Base-by-base conservation (phyloP, 2,113 vertebrate species). In the Macquaria ambigua region DNA sequence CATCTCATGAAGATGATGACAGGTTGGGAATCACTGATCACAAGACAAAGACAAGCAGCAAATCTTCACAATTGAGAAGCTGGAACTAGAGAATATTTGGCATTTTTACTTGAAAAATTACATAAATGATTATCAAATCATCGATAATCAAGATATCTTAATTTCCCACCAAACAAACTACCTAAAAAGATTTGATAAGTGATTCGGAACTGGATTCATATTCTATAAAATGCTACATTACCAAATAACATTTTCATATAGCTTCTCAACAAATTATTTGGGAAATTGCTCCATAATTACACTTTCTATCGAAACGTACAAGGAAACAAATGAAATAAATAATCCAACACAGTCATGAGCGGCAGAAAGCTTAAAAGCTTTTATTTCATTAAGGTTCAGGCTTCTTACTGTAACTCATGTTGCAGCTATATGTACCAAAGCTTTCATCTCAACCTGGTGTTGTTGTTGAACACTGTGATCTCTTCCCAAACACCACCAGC, bases 381-480 rank as follows among this genome's bases (percentile, higher is more conserved):
- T 91, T 67, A 83, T 87, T 74, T 53, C 63, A 84, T 87, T 74
- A 81, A 18, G 16, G 16, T 58, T 50, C 10, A 9, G 76, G 25
- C 43, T 55, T 79, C 68, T 67, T 34, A 69, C 70, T 82, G 61
- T 46, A 77, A 50, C 41, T 82, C 73, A 15, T 1, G 5, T 53
- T 82, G 75, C 66, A 58, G 63, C 74, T 76, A 5, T 25, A 46
- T 25, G n/a, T n/a, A 72, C 10, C 46, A n/a, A 52, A 84, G 52
- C 69, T 78, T 73, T 80, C 73, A 82, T 53, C 59, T 62, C 53
- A 82, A 62, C 75, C 73, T 73, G 66, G 34, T 74, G 84, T 61
- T 84, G 64, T 37, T 74, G 77, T 37, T 82, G 75, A 87, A 84
- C 69, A 23, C 59, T 78, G 37, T 74, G 71, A 87, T 81, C 72